Conservation (phyloP, 2,113 vertebrate species). For the Muscicapa adusta region DNA sequence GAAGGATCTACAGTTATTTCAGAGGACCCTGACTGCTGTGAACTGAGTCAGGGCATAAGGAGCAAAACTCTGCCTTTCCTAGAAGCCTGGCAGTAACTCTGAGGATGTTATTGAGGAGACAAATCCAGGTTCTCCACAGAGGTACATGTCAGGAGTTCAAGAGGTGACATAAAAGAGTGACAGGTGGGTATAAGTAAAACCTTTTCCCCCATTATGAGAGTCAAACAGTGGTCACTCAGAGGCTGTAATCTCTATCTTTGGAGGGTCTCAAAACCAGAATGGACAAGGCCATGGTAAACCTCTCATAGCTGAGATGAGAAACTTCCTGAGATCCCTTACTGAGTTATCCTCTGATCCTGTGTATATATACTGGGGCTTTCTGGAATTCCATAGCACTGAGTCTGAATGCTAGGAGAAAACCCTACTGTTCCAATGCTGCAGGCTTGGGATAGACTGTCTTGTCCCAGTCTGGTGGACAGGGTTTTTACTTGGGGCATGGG, state of each 20-base stretch:
- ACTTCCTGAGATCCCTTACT: background rate
- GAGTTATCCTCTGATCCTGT: background rate
- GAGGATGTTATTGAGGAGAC: background rate
- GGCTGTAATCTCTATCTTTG: background rate
- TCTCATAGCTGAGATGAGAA: background rate
- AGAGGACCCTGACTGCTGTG: background rate
- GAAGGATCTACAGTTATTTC: background rate
- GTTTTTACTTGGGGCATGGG: accelerated
- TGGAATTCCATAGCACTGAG: background rate
- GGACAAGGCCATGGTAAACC: background rate
- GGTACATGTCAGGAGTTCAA: background rate
- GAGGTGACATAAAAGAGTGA: background rate
- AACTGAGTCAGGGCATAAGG: background rate
- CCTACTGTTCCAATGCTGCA: background rate
- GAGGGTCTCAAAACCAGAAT: background rate
- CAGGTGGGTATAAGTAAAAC: background rate
- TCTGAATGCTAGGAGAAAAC: background rate
- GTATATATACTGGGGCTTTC: background rate
- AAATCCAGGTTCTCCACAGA: background rate
- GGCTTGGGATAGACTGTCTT: background rate
- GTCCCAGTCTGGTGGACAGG: background rate
- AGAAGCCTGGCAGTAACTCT: background rate
- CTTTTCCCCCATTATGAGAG: background rate
- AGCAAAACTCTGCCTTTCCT: background rate
- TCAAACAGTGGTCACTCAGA: background rate